Percentiles rank a stretch among this genome's conserved stretches.
phyloP scores from a whole-genome alignment of 2,113 vertebrate genomes.

The Oxyura jamaicensis region DNA sequence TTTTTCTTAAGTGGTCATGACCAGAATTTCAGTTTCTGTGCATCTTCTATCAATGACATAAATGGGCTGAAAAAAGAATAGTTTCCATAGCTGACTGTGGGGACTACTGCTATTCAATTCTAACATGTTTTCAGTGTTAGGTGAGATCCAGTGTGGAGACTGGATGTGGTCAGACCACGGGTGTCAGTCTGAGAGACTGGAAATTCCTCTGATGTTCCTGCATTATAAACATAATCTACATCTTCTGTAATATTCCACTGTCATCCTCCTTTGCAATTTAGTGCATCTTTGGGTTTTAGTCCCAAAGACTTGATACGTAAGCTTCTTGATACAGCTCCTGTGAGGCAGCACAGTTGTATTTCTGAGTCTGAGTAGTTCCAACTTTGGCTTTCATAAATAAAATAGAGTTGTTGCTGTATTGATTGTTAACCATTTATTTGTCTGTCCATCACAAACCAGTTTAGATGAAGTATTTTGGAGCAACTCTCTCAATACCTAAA shows the following conservation, averaged over 20 bases:
- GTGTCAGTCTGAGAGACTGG: not conserved
- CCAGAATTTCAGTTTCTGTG: not conserved
- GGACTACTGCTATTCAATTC: not conserved
- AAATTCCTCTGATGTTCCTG: not conserved
- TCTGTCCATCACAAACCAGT: not conserved
- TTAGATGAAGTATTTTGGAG: not conserved
- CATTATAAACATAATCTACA: not conserved
- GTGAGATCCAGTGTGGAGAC: rapidly evolving
- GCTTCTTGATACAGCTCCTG: not conserved
- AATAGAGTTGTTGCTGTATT: not conserved
- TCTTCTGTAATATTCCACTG: not conserved
- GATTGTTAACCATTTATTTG: not conserved
- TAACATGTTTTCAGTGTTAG: not conserved
- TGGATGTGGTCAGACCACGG: not conserved
- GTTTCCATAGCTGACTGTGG: not conserved
- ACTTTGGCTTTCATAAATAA: not conserved
- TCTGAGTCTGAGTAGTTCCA: not conserved
- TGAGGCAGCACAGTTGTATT: not conserved
- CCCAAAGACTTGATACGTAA: rapidly evolving
- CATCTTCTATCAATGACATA: not conserved
- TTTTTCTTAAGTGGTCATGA: not conserved
- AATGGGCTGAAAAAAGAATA: rapidly evolving
- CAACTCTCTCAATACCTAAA: not conserved
- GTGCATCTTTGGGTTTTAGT: not conserved
- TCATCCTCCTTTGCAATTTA: not conserved